Base-by-base conservation (phyloP, 2,113 vertebrate genomes). In the Regulus satrapa region DNA sequence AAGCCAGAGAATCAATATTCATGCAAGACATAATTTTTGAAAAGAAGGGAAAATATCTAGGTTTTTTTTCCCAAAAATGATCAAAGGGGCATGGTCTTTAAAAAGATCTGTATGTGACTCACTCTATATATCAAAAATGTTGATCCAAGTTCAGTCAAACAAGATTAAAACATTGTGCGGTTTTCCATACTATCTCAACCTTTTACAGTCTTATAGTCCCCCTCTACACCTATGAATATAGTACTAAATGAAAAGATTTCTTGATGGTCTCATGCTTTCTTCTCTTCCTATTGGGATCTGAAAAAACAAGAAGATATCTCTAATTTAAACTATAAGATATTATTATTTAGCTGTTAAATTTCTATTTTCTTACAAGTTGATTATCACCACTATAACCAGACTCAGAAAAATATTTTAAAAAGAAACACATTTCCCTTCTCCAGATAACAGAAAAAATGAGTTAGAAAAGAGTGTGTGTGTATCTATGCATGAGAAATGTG, bases 1-100 rank as follows among this genome's bases (percentile, higher is more conserved):
- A 25, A 74, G 88, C 91, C 83, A 94, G 83, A 93, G 66, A 85
- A 71, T 94, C 89, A 80, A 52, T 96, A 94, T 94, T 97, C 79
- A 96, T 87, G n/a, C 34, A 88, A 94, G 36, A 63, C 31, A 73
- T 80, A 90, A 80, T 74, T 71, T 79, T 71, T 17, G 3, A 85
- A 87, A 23, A 55, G n/a, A 67, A 62, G 31, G 67, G 15, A 79
- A 86, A 71, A 46, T 20, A 61, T 11, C 14, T 62, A 62, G 32
- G 5, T 12, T 34, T 34, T 69, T 88, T 58, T 59, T 67, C 38
- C 21, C n/a, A 82, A n/a, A 38, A 40, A 18, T 7, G 48, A 73
- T 80, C 51, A 85, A 71, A 77, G 43, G 3, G 9, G 62, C 7
- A 23, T 0, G 5, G 21, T 32, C 55, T 71, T 84, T 71, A 34